Evolutionary conservation across 1,140 invertebrate genomes (phyloP).

Genomic region (Pissodes strobi): DNA sequence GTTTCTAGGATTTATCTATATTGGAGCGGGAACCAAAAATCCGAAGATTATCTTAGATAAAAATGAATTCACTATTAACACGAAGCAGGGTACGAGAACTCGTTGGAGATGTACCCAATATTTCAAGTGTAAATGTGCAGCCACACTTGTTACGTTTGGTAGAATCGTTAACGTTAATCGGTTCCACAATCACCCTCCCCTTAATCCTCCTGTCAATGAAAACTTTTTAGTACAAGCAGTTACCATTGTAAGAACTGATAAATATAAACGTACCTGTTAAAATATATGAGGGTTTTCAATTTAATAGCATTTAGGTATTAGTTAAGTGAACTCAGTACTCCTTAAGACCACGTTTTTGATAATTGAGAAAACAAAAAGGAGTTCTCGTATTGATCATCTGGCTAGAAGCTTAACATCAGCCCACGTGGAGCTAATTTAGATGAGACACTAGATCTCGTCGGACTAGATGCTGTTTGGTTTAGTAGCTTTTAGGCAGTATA

Average conservation of each 20-base stretch:
- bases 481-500: no score
- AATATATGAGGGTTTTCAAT: no score
- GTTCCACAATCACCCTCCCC: constrained; percentile 41
- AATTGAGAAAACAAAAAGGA: no score
- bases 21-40: constrained; percentile 39
- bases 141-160: constrained; percentile 35
- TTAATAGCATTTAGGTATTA: no score
- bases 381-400: no score
- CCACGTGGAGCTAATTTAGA: no score
- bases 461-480: no score
- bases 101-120: constrained; percentile 42
- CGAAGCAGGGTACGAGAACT: constrained; percentile 33
- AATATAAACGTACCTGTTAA: no score
- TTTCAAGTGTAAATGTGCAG: constrained; percentile 39
- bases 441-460: no score
- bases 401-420: no score
- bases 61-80: constrained; percentile 42
- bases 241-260: constrained; percentile 27
- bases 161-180: constrained; percentile 33
- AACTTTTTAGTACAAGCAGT: constrained; percentile 29
- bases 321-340: no score
- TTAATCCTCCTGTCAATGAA: constrained; percentile 17
- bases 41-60: constrained; percentile 42
- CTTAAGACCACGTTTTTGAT: no score
- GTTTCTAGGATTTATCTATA: constrained; percentile 41